These are phyloP conservation scores for Rallus crepitans DNA, from an alignment of 2,797 vertebrate species.

Conservation along the genomic window DNA sequence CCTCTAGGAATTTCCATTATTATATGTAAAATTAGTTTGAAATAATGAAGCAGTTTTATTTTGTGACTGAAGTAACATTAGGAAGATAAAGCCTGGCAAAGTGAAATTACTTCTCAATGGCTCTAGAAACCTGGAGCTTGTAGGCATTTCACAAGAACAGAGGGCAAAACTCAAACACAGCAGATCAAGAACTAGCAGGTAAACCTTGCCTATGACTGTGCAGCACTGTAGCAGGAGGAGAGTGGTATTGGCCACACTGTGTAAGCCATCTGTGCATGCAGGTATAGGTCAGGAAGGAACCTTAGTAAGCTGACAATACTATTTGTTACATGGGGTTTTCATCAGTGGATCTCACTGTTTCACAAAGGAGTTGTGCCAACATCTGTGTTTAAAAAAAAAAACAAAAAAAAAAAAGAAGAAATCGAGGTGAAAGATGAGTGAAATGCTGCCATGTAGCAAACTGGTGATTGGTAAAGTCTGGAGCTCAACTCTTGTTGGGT, in stretches of 20 bases:
- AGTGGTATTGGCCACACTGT: neutral
- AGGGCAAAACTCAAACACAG: neutral
- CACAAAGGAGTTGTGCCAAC: neutral
- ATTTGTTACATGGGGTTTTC: neutral
- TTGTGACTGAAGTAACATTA: neutral
- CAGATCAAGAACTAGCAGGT: neutral
- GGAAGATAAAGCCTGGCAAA: neutral
- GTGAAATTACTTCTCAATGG: neutral
- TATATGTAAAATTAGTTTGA: neutral
- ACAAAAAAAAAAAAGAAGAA: neutral
- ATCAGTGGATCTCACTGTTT: neutral
- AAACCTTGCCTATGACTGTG: neutral
- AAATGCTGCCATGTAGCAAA: neutral
- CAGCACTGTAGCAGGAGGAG: neutral
- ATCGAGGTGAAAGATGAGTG: neutral
- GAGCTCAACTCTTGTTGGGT: accelerated
- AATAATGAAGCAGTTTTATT: neutral
- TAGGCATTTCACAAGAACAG: neutral
- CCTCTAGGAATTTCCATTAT: neutral
- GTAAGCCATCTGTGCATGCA: neutral
- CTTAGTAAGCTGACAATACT: neutral
- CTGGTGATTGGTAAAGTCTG: neutral
- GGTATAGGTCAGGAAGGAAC: neutral
- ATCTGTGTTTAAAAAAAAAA: neutral
- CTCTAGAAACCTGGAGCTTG: neutral